phyloP scores from a whole-genome alignment of 2,797 vertebrate genomes.

The Darevskia nairensis region DNA sequence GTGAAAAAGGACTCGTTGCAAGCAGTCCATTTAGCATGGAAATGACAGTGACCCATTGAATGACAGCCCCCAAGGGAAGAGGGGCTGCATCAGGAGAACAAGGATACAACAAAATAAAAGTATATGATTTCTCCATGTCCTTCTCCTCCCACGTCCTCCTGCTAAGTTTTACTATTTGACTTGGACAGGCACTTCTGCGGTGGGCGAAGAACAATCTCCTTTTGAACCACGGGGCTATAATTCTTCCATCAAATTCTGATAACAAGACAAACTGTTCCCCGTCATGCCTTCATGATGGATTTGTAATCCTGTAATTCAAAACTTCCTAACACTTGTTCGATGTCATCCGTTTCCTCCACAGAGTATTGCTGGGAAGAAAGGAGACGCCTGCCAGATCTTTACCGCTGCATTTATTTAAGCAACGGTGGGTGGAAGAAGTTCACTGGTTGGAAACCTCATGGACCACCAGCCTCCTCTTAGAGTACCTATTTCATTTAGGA shows the following conservation, averaged over 20 bases:
- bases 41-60: not conserved
- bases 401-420: not conserved
- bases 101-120: not conserved
- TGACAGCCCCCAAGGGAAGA: not conserved
- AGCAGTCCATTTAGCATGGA: not conserved
- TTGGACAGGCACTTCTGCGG: not conserved
- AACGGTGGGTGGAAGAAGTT: not conserved
- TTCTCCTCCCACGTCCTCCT: not conserved
- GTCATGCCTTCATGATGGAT: constrained; percentile 25
- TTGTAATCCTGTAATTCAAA: constrained; percentile 41
- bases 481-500: too few species aligned
- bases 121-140: not conserved
- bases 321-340: constrained; percentile 41
- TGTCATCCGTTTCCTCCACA: not conserved
- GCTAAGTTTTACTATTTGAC: not conserved
- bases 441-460: too few species aligned
- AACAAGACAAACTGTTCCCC: not conserved
- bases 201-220: not conserved
- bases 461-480: too few species aligned
- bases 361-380: not conserved
- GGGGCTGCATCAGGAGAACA: not conserved
- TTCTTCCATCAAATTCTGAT: not conserved
- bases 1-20: not conserved
- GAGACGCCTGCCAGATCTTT: not conserved
- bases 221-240: constrained; percentile 37